Conservation (phyloP, 2,113 vertebrate genomes). For the Mastomys coucha region DNA sequence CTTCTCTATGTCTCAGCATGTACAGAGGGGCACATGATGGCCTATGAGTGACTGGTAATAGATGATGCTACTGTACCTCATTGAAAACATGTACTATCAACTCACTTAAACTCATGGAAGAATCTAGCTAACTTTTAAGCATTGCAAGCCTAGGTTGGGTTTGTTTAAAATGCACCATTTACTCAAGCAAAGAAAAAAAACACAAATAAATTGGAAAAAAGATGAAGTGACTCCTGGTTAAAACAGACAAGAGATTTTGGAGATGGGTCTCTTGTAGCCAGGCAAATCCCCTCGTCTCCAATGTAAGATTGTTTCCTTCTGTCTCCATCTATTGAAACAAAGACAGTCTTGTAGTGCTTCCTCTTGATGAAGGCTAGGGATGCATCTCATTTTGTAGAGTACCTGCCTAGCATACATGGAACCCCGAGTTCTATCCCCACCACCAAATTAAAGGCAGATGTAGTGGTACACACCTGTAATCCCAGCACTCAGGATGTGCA, state of each 20-base stretch:
- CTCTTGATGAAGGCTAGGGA: background rate
- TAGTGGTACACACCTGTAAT: background rate
- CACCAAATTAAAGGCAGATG: background rate
- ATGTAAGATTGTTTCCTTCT: background rate
- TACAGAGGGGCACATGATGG: background rate
- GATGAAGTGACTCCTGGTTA: background rate
- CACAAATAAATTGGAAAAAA: background rate
- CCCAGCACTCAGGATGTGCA: background rate
- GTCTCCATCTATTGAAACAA: background rate
- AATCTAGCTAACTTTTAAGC: background rate
- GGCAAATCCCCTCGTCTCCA: slow-evolving; percentile 4
- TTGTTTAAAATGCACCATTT: background rate
- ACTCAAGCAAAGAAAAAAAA: background rate
- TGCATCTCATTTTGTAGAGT: background rate
- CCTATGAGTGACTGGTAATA: background rate
- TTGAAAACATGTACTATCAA: background rate
- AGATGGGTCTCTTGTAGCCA: background rate
- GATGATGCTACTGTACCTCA: background rate
- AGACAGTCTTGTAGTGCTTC: background rate
- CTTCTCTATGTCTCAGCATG: background rate
- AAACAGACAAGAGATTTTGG: background rate
- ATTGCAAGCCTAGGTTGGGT: background rate
- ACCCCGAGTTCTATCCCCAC: background rate
- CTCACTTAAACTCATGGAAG: background rate
- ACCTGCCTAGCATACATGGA: background rate